phyloP scores from a whole-genome alignment of 2,113 vertebrate species.

The Psephotus haematonotus region DNA sequence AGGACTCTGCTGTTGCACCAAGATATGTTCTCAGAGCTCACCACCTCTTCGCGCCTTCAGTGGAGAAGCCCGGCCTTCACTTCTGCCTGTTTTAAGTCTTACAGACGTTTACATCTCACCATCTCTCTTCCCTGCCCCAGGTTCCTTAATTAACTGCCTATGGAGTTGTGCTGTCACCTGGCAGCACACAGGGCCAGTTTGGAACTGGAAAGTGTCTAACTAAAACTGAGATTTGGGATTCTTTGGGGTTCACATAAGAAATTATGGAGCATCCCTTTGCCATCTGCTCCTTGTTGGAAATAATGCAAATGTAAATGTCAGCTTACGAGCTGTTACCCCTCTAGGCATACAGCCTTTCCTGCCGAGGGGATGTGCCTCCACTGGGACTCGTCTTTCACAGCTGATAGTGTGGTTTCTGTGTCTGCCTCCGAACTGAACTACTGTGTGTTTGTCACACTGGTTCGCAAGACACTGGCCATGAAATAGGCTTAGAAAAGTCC shows the following conservation, averaged over 20 bases:
- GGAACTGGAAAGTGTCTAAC: not conserved
- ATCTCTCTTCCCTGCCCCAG: not conserved
- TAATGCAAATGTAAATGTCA: slow-evolving; percentile 38
- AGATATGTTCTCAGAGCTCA: not conserved
- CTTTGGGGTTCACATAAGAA: slow-evolving; percentile 10
- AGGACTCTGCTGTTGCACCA: not conserved
- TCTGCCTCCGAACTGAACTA: not conserved
- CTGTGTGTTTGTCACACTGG: not conserved
- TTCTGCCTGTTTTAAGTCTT: not conserved
- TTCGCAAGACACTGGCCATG: not conserved
- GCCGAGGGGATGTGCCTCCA: not conserved
- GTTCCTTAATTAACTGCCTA: not conserved
- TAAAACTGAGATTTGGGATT: not conserved
- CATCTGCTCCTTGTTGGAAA: slow-evolving; percentile 31
- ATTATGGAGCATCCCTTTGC: not conserved
- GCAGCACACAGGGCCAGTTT: not conserved
- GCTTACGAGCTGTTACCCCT: not conserved
- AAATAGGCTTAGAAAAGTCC: not conserved
- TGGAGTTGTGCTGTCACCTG: not conserved
- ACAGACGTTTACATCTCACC: not conserved
- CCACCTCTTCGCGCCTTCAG: not conserved
- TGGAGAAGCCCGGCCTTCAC: not conserved
- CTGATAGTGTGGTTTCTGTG: not conserved
- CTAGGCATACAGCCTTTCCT: not conserved
- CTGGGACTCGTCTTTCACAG: not conserved